A percentile compares a stretch with the other conserved stretches of the same genome.
Evolutionary conservation across 2,113 vertebrate genomes (phyloP).

Genomic region (Neolamprologus sp.): DNA sequence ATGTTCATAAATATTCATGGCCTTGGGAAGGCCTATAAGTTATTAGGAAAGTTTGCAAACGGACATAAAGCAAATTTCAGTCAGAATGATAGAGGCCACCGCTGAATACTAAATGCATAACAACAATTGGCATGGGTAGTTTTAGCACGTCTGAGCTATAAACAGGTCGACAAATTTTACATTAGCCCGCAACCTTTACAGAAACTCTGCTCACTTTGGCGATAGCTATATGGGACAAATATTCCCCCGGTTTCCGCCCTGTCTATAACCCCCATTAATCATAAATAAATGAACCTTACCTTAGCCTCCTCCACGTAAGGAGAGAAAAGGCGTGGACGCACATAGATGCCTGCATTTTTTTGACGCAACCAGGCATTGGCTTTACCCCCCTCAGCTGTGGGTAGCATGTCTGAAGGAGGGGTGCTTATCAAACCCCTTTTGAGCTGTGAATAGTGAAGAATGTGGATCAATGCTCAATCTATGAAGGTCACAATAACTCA

Average conservation of each 20-base stretch:
- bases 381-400: constrained; percentile 90
- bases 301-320: constrained; percentile 93
- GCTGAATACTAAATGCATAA: neutral
- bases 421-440: constrained; percentile 98
- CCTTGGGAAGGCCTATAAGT: neutral
- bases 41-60: constrained; percentile 24
- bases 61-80: constrained; percentile 21
- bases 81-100: constrained; percentile 1
- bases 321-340: constrained; percentile 77
- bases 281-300: constrained; percentile 68
- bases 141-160: neutral
- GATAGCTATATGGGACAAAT: neutral
- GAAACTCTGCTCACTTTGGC: neutral
- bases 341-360: constrained; percentile 93
- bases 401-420: constrained; percentile 96
- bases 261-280: neutral
- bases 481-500: neutral
- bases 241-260: neutral
- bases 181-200: neutral
- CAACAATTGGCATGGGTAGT: neutral
- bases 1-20: constrained; percentile 47
- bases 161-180: neutral
- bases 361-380: constrained; percentile 94
- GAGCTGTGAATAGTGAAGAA: constrained; percentile 74
- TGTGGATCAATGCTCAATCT: constrained; percentile 1